Percentiles rank a stretch among this genome's conserved stretches.
Evolutionary conservation across 2,888 invertebrate species (phyloP).

Genomic region (Conops quadrifasciatus): DNA sequence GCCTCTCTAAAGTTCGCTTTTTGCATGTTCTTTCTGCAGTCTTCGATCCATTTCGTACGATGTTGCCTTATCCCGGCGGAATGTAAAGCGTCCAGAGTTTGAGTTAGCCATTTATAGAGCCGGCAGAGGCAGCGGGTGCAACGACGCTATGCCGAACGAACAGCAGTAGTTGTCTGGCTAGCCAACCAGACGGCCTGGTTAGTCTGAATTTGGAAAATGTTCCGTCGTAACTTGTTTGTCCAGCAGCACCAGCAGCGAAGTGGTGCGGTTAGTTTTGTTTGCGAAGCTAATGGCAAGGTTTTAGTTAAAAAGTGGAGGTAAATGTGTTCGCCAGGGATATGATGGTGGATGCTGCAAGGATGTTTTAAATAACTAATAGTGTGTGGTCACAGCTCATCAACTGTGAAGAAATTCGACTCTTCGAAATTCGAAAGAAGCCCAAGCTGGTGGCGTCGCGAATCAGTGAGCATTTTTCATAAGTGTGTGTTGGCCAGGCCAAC

Average conservation of each 20-base stretch:
- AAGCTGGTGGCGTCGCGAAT: neutral
- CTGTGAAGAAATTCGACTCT: neutral
- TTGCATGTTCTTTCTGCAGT: neutral
- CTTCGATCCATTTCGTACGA: neutral
- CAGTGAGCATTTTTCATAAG: too few relatives aligned
- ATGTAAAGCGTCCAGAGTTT: slow-evolving; percentile 23
- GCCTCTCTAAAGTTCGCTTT: slow-evolving; percentile 17
- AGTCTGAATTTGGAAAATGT: neutral
- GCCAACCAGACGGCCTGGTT: neutral
- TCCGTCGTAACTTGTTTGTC: slow-evolving; percentile 23
- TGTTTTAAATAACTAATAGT: slow-evolving; percentile 33
- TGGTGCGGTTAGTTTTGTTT: slow-evolving; percentile 28
- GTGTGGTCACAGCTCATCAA: slow-evolving; percentile 20
- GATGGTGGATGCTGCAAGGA: neutral
- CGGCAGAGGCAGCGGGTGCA: neutral
- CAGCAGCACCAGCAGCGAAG: slow-evolving; percentile 25
- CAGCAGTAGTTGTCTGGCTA: neutral
- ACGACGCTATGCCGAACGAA: neutral
- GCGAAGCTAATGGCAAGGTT: slow-evolving; percentile 24
- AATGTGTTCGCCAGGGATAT: neutral
- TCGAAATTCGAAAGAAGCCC: neutral
- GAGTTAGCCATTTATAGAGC: slow-evolving; percentile 21
- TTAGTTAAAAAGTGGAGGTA: neutral
- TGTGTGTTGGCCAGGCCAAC: too few relatives aligned
- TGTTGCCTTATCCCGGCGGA: slow-evolving; percentile 15